Evolutionary conservation across 2,113 vertebrate species (phyloP), one percentile per base, ranked within the genome.

Genomic region (Vireo altiloquus): DNA sequence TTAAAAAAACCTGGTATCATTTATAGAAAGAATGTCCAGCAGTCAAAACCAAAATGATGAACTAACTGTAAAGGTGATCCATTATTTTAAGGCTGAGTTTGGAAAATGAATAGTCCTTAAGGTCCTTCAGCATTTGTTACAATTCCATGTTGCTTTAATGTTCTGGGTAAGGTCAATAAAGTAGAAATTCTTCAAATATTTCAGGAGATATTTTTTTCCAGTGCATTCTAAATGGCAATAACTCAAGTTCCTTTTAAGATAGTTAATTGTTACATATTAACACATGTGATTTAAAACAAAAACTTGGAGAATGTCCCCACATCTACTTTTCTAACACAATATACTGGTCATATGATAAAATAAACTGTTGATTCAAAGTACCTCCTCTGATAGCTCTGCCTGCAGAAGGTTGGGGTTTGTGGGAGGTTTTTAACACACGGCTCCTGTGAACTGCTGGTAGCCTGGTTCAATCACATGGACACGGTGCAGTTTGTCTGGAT

Each of bases 151-250:
- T 90, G 44, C 66, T 81, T 78, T 87, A 42, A 61, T 68, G 46
- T 69, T 92, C 82, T 87, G 91, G 61, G 21, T 68, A 33, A 89
- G 88, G 82, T 87, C 37, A 88, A 77, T 82, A 84, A 90, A 92
- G 39, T 65, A 84, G 80, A 79, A 50, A 30, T 85, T 76, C 33
- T 78, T 88, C 57, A 72, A 40, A n/a, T 74, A 68, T 69, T 89
- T 89, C 80, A 84, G 89, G 57, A 81, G 54, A 75, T 9, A 27
- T 57, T 74, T 91, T 83, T 92, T 56, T 66, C 37, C 66, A 49
- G 37, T 59, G 18, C 59, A 28, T 89, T 70, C 68, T 71, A 53
- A 82, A 31, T 1, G 5, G 37, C 60, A 74, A 13, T 54, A 75
- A 75, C 52, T 56, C 1, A 54, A 74, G 46, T 57, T 90, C 27